These are phyloP conservation scores for Alligator mississippiensis DNA, from an alignment of 2,113 vertebrate species.

Conservation along the genomic window DNA sequence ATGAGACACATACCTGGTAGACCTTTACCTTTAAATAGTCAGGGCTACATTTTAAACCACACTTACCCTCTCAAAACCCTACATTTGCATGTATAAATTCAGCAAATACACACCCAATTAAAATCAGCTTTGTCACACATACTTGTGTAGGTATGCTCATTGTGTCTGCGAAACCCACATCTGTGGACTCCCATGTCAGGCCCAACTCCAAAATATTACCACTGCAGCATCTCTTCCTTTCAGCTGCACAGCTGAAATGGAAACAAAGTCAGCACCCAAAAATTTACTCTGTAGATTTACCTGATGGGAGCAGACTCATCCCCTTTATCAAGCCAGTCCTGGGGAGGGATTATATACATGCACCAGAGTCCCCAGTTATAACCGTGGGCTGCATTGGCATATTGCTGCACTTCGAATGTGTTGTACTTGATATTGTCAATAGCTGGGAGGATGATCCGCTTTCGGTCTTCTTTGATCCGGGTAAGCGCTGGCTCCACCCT, in stretches of 20 bases:
- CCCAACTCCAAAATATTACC: background rate
- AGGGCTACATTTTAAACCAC: accelerated
- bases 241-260: accelerated
- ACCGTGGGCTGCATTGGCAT: constrained; percentile 94
- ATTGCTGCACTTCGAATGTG: constrained; percentile 98
- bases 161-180: too few species aligned
- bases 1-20: background rate
- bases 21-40: background rate
- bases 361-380: constrained; percentile 99
- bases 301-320: constrained; percentile 97
- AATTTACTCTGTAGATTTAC: constrained; percentile 69
- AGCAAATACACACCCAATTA: background rate
- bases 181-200: accelerated
- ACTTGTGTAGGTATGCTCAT: background rate
- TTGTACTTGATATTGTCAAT: constrained; percentile 99
- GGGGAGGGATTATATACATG: constrained; percentile 97
- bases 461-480: constrained; percentile 92
- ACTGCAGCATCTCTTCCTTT: background rate
- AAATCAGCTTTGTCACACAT: background rate
- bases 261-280: accelerated
- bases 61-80: background rate
- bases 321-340: constrained; percentile 96
- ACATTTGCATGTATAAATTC: background rate
- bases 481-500: constrained; percentile 93
- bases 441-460: constrained; percentile 92